Conservation (phyloP, 2,113 vertebrate genomes). For the Silurus meridionalis region DNA sequence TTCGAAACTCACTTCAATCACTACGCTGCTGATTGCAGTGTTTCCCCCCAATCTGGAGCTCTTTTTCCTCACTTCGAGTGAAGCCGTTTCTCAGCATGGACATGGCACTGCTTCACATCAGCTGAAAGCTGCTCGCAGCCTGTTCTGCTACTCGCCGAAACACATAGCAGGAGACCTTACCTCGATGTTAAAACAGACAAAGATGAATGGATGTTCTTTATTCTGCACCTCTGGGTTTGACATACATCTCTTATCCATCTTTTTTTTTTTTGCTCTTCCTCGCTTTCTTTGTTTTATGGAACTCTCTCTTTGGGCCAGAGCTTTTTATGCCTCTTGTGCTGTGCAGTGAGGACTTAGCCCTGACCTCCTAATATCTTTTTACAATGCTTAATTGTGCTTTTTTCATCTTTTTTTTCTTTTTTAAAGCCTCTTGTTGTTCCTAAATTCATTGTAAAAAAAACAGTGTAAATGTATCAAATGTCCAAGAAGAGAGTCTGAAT, state of each 20-base stretch:
- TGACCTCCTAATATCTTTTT: background rate
- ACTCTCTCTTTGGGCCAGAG: background rate
- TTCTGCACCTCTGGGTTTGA: background rate
- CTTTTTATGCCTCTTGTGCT: background rate
- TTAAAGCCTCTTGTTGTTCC: too few species aligned
- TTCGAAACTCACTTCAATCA: slow-evolving; percentile 25
- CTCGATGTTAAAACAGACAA: background rate
- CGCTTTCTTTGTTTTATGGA: background rate
- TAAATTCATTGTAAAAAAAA: too few species aligned
- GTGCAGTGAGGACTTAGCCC: background rate
- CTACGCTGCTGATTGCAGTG: background rate
- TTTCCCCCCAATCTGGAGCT: background rate
- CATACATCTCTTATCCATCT: slow-evolving; percentile 2
- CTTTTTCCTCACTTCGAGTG: background rate
- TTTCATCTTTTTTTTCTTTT: too few species aligned
- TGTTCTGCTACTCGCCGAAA: background rate
- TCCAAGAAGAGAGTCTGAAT: too few species aligned
- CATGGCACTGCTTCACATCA: slow-evolving; percentile 17
- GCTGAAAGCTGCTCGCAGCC: background rate
- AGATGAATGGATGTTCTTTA: slow-evolving; percentile 19
- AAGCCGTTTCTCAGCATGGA: background rate
- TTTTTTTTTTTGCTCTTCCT: background rate
- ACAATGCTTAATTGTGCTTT: background rate
- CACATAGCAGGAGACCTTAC: slow-evolving; percentile 23
- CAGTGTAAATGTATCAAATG: too few species aligned